phyloP scores from a whole-genome alignment of 2,113 vertebrate genomes.

The Scatophagus argus region DNA sequence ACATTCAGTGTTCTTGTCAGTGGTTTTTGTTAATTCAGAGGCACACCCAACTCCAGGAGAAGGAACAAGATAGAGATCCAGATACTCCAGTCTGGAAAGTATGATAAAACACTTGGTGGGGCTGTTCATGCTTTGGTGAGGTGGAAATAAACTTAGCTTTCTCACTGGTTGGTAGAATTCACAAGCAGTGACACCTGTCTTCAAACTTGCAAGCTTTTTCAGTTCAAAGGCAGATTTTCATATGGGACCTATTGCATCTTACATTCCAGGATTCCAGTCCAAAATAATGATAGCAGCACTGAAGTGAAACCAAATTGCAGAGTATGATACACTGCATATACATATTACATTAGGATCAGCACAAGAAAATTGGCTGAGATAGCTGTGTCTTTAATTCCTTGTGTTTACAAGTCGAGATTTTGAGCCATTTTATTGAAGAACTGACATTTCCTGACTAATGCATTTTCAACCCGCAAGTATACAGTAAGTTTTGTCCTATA shows the following conservation, averaged over 20 bases:
- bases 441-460: not conserved
- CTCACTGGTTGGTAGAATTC: constrained; percentile 54
- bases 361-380: constrained; percentile 34
- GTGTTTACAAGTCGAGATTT: constrained; percentile 30
- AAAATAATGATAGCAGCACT: constrained; percentile 51
- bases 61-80: constrained; percentile 38
- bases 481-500: not conserved
- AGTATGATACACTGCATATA: constrained; percentile 31
- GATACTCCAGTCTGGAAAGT: constrained; percentile 27
- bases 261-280: constrained; percentile 57
- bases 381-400: constrained; percentile 29
- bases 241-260: constrained; percentile 50
- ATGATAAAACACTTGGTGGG: constrained; percentile 40
- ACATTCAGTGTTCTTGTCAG: constrained; percentile 62
- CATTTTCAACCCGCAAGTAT: not conserved
- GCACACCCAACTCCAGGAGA: constrained; percentile 31
- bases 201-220: constrained; percentile 60
- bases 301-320: constrained; percentile 59
- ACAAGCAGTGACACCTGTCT: constrained; percentile 59
- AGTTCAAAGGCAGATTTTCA: constrained; percentile 69
- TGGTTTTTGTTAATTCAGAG: constrained; percentile 60
- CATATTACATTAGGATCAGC: constrained; percentile 52
- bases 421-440: constrained; percentile 15
- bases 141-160: constrained; percentile 68
- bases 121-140: constrained; percentile 25